Evolutionary conservation across 1,140 invertebrate genomes (phyloP).

Genomic region (Helicoverpa zea): DNA sequence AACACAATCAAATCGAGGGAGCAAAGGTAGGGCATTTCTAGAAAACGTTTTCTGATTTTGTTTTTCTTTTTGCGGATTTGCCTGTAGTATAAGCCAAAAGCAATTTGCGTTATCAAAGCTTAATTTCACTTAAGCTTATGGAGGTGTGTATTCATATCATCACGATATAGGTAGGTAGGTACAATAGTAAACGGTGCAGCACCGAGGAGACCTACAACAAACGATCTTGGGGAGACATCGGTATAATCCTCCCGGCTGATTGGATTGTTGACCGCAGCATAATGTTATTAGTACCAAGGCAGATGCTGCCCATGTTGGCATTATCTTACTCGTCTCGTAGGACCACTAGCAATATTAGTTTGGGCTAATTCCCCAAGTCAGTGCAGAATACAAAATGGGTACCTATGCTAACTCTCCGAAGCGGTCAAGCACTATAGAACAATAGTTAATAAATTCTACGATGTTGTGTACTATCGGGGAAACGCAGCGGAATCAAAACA

Average conservation of each 20-base stretch:
- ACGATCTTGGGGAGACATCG: slow-evolving; percentile 18
- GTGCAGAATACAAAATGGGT: background rate
- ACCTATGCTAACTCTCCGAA: background rate
- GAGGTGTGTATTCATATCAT: background rate
- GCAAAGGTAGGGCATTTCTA: no score
- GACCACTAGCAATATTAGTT: slow-evolving; percentile 19
- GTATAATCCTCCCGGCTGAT: slow-evolving; percentile 33
- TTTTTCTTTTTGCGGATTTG: background rate
- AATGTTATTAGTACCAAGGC: slow-evolving; percentile 30
- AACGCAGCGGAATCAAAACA: slow-evolving; percentile 37
- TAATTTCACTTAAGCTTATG: no score
- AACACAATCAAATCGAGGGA: background rate
- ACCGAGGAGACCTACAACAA: background rate
- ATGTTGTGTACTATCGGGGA: slow-evolving; percentile 23
- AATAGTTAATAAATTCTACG: slow-evolving; percentile 29
- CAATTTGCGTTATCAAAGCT: background rate
- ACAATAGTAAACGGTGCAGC: background rate
- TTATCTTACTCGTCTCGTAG: slow-evolving; percentile 9
- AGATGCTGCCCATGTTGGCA: slow-evolving; percentile 21
- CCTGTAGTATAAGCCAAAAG: background rate
- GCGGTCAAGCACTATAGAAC: background rate
- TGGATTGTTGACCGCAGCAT: slow-evolving; percentile 42
- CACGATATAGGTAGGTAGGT: background rate
- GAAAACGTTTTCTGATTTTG: no score
- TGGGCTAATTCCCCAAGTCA: background rate